Evolutionary conservation across 2,888 invertebrate genomes (phyloP).

Genomic region (Acrobasis suavella): DNA sequence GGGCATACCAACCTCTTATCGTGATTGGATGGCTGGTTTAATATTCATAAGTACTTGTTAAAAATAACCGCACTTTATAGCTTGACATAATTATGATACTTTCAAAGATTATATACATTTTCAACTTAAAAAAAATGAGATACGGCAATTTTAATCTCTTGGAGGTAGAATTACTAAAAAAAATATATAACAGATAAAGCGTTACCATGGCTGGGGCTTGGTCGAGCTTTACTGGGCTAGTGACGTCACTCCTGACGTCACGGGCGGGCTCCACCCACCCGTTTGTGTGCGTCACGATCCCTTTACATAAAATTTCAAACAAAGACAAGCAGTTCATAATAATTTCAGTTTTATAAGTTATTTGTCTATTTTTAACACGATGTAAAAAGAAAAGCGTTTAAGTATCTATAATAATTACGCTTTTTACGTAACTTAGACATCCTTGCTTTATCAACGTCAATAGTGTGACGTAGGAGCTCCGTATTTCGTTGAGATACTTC

Average conservation of each 20-base stretch:
- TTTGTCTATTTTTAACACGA: conserved; percentile 18
- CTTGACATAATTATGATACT: conserved; percentile 21
- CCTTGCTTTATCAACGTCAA: no score
- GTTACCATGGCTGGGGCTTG: conserved; percentile 50
- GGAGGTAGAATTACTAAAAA: no score
- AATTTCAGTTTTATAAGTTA: conserved; percentile 31
- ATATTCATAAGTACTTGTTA: conserved; percentile 21
- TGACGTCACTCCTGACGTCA: conserved; percentile 72
- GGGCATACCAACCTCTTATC: conserved; percentile 48
- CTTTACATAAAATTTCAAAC: conserved; percentile 54
- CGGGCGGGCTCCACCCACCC: conserved; percentile 18
- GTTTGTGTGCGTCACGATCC: conserved; percentile 46
- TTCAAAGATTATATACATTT: not conserved
- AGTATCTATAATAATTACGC: no score
- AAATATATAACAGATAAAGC: no score
- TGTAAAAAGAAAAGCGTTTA: no score
- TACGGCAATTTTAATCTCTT: not conserved
- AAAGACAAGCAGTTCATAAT: conserved; percentile 48
- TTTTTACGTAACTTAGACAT: no score
- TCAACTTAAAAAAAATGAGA: no score
- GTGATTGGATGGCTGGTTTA: conserved; percentile 48
- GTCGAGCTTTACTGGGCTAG: conserved; percentile 46
- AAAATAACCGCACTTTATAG: conserved; percentile 16
- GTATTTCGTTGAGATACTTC: no score
- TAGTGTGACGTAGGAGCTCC: no score